These are phyloP conservation scores for Zaprionus capensis DNA, from an alignment of 1,140 invertebrate species.

Conservation along the genomic window DNA sequence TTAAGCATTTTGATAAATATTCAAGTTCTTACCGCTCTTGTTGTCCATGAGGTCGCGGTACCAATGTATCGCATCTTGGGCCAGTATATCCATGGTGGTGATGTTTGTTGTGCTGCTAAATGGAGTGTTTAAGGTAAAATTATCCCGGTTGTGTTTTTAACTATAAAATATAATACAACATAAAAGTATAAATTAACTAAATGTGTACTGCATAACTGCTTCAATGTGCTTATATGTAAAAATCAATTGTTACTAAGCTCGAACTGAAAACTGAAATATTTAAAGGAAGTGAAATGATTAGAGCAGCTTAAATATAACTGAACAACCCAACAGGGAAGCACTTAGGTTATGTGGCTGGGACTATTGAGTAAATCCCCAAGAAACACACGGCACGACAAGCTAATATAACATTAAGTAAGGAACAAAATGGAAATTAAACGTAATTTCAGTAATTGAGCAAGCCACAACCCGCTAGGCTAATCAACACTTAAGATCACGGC, in stretches of 20 bases:
- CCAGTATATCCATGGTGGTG: constrained; percentile 76
- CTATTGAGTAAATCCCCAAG: constrained; percentile 3
- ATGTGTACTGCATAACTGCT: no score
- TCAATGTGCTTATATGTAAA: no score
- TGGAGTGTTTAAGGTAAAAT: background rate
- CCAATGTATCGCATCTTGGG: constrained; percentile 88
- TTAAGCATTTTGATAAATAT: background rate
- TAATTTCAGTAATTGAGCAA: constrained; percentile 61
- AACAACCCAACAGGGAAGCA: background rate
- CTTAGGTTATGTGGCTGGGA: background rate
- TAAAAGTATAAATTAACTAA: no score
- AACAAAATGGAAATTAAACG: constrained; percentile 26
- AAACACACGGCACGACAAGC: constrained; percentile 22
- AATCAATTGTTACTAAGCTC: background rate
- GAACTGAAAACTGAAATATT: background rate
- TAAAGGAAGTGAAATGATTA: background rate
- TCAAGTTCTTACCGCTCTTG: constrained; percentile 88
- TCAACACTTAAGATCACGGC: constrained; percentile 52
- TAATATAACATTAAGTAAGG: constrained; percentile 60
- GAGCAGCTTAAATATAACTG: background rate
- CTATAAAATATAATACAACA: background rate
- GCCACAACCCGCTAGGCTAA: constrained; percentile 39
- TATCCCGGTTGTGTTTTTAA: background rate
- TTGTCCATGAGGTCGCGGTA: constrained; percentile 92
- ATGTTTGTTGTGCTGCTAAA: constrained; percentile 13